Conservation (phyloP, 2,797 vertebrate species). For the Labroides dimidiatus region DNA sequence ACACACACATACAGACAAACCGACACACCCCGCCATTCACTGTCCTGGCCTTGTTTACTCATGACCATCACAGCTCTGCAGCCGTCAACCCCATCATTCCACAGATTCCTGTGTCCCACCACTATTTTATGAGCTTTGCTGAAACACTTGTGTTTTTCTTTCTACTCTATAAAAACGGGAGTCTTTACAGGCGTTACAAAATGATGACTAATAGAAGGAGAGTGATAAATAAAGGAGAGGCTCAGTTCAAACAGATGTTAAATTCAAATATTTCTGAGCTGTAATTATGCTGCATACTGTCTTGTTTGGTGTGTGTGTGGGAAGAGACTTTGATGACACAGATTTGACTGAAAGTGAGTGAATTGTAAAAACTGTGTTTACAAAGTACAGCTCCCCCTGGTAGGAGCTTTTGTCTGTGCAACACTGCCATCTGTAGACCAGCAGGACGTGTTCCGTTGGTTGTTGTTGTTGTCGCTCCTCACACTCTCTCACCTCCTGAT, state of each 20-base stretch:
- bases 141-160: slow-evolving; percentile 8
- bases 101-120: slow-evolving; percentile 65
- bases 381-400: not conserved
- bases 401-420: slow-evolving; percentile 45
- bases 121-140: slow-evolving; percentile 56
- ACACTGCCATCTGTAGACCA: slow-evolving; percentile 73
- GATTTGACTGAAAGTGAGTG: slow-evolving; percentile 12
- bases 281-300: not conserved
- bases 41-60: slow-evolving; percentile 74
- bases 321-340: slow-evolving; percentile 10
- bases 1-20: slow-evolving; percentile 64
- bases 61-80: slow-evolving; percentile 68
- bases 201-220: slow-evolving; percentile 14
- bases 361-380: slow-evolving; percentile 12
- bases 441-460: not conserved
- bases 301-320: not conserved
- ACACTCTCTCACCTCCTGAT: slow-evolving; percentile 6
- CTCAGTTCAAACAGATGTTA: not conserved
- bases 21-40: slow-evolving; percentile 67
- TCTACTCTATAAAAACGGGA: slow-evolving; percentile 26
- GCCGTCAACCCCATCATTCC: slow-evolving; percentile 74
- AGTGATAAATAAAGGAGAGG: not conserved
- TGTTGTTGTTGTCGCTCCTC: too few species aligned
- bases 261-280: not conserved
- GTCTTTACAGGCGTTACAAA: not conserved